Conservation (phyloP, 2,888 invertebrate genomes). For the Herminia tarsipennalis region DNA sequence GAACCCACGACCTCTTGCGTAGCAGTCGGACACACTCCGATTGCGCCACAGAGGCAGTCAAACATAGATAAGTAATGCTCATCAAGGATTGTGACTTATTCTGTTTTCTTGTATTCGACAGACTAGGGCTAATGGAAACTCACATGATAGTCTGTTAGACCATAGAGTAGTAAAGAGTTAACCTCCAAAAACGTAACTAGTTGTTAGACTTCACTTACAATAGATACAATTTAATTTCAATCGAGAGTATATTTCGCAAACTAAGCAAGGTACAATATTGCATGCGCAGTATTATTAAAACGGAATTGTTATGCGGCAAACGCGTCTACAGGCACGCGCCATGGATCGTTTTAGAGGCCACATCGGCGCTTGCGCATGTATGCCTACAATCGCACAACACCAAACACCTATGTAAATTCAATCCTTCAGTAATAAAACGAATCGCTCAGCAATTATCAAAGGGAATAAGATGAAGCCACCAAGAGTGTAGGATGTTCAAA, state of each 20-base stretch:
- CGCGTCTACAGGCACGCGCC: constrained; percentile 69
- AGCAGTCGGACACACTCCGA: no score
- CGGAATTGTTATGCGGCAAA: constrained; percentile 68
- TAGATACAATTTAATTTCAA: neutral
- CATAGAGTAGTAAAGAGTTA: no score
- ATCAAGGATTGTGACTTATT: no score
- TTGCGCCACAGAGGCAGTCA: no score
- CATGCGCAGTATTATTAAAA: constrained; percentile 46
- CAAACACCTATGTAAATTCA: constrained; percentile 42
- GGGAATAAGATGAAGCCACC: constrained; percentile 7
- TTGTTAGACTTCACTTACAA: neutral
- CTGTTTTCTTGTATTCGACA: no score
- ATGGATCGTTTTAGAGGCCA: constrained; percentile 55
- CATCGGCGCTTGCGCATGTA: constrained; percentile 47
- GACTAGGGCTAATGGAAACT: no score
- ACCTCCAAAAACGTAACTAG: no score
- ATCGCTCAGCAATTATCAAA: constrained; percentile 4
- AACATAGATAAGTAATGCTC: no score
- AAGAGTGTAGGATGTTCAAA: no score
- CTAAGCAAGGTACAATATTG: constrained; percentile 46
- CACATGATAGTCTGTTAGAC: no score
- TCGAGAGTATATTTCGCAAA: constrained; percentile 18
- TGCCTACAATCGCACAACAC: constrained; percentile 42
- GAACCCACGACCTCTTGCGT: no score
- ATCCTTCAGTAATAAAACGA: constrained; percentile 30